Percentiles rank a stretch among this genome's conserved stretches.
These are phyloP conservation scores for Distichodus sexfasciatus DNA, from an alignment of 2,797 vertebrate genomes.

Conservation along the genomic window DNA sequence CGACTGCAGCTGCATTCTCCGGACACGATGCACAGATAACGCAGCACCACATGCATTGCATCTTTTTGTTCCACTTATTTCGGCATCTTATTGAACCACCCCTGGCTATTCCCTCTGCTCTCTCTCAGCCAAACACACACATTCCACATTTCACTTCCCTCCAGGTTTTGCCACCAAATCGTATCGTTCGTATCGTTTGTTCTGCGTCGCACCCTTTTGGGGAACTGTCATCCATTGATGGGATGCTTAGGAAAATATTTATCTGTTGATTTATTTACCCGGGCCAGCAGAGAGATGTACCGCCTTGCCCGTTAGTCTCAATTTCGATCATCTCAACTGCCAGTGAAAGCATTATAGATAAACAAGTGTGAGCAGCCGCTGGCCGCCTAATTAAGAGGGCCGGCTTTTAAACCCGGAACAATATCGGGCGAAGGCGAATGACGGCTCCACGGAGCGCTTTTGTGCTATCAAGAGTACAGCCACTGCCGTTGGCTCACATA, in stretches of 20 bases:
- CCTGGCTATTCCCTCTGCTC: background rate
- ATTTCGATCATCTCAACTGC: slow-evolving; percentile 32
- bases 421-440: slow-evolving; percentile 31
- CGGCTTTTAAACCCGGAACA: slow-evolving; percentile 33
- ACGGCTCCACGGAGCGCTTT: slow-evolving; percentile 28
- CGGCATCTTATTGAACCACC: background rate
- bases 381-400: slow-evolving; percentile 42
- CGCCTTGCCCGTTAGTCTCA: background rate
- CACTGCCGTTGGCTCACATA: background rate
- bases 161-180: too few relatives aligned
- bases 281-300: background rate
- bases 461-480: background rate
- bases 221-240: background rate
- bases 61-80: background rate
- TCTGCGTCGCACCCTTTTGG: background rate
- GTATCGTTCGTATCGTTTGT: background rate
- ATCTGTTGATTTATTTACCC: background rate
- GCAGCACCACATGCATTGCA: background rate
- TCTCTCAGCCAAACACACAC: too few relatives aligned
- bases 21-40: background rate
- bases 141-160: too few relatives aligned
- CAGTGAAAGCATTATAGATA: slow-evolving; percentile 38
- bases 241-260: background rate
- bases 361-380: slow-evolving; percentile 38
- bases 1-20: background rate